Conservation (phyloP, 2,797 vertebrate species). For the Rousettus madagascariensis region DNA sequence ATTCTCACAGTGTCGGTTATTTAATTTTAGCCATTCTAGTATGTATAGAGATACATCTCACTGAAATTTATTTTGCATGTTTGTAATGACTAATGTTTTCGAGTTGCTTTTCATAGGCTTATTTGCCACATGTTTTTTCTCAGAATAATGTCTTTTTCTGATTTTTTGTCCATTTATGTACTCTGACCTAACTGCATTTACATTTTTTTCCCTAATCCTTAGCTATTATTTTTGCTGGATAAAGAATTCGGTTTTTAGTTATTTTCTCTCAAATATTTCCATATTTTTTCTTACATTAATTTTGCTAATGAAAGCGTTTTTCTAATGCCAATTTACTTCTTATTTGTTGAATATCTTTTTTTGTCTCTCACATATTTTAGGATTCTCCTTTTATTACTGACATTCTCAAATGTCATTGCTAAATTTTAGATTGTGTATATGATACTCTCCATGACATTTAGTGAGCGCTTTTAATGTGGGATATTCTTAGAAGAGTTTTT, state of each 20-base stretch:
- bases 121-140: background rate
- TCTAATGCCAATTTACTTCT: background rate
- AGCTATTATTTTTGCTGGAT: background rate
- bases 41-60: background rate
- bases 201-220: background rate
- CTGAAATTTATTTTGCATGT: background rate
- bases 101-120: background rate
- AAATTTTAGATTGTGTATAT: background rate
- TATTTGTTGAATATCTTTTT: background rate
- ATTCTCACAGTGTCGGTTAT: background rate
- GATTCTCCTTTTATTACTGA: background rate
- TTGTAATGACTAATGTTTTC: background rate
- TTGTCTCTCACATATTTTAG: background rate
- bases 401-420: background rate
- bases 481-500: background rate
- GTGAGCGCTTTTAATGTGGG: background rate
- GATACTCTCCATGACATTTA: background rate
- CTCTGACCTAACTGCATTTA: background rate
- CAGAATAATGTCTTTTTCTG: background rate
- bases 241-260: background rate
- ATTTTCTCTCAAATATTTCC: background rate
- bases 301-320: background rate
- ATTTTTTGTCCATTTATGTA: background rate
- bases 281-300: background rate
- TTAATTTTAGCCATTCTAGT: background rate